These are phyloP conservation scores for Aspidoscelis tigris DNA, from an alignment of 2,113 vertebrate species.

Conservation along the genomic window DNA sequence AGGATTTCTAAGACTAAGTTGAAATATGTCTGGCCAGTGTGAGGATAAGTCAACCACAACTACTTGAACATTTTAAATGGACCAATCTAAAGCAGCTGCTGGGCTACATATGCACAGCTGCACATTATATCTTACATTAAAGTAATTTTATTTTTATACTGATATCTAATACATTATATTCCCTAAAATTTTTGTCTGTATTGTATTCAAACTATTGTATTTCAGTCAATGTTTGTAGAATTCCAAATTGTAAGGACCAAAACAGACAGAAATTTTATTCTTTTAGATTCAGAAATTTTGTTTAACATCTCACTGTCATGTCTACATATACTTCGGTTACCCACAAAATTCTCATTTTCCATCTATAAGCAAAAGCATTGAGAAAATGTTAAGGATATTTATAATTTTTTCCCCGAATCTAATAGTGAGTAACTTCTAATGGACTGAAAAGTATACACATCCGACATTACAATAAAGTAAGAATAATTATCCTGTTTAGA, in stretches of 20 bases:
- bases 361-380: neutral
- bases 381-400: constrained; percentile 19
- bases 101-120: too few species aligned
- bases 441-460: constrained; percentile 51
- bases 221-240: neutral
- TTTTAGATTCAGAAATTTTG: constrained; percentile 22
- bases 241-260: neutral
- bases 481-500: constrained; percentile 56
- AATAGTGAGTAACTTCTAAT: constrained; percentile 49
- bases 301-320: constrained; percentile 2
- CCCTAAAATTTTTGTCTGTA: too few species aligned
- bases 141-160: too few species aligned
- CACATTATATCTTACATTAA: too few species aligned
- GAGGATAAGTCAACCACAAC: too few species aligned
- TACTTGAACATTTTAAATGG: too few species aligned
- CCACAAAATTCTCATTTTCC: neutral
- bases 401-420: constrained; percentile 37
- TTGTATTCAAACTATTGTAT: neutral
- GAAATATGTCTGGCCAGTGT: too few species aligned
- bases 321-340: constrained; percentile 13
- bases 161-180: too few species aligned
- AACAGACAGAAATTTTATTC: constrained; percentile 25
- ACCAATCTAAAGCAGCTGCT: too few species aligned
- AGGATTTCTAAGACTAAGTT: neutral
- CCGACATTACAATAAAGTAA: constrained; percentile 56